Conservation (phyloP, 2,113 vertebrate species). For the Prietella phreatophila region DNA sequence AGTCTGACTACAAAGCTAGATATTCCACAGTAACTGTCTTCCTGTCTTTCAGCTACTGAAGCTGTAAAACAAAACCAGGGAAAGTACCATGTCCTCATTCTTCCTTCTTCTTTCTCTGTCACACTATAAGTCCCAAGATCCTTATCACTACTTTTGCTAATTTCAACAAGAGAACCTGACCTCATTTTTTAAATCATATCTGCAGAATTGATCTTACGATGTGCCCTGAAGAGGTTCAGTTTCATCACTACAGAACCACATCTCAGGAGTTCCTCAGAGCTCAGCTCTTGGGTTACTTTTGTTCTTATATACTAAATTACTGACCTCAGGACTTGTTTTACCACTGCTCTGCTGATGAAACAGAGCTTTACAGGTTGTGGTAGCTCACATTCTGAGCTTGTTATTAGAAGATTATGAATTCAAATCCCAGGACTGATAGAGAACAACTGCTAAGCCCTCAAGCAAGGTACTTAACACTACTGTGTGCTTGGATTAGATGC, state of each 20-base stretch:
- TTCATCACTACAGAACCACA: background rate
- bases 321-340: background rate
- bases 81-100: background rate
- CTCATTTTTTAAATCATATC: background rate
- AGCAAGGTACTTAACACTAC: background rate
- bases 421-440: background rate
- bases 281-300: background rate
- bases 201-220: background rate
- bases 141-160: background rate
- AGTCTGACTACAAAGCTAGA: background rate
- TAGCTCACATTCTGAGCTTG: background rate
- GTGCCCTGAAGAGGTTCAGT: background rate
- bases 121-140: background rate
- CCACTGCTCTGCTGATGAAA: background rate
- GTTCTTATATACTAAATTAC: background rate
- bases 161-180: background rate
- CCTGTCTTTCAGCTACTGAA: background rate
- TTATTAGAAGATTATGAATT: conserved; percentile 7
- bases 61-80: background rate
- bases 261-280: background rate
- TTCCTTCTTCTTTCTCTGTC: background rate
- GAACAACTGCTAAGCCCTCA: background rate
- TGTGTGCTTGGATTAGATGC: background rate
- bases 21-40: background rate
- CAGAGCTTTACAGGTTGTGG: background rate